phyloP scores from a whole-genome alignment of 2,888 invertebrate genomes.

The Plagiodera versicolora region DNA sequence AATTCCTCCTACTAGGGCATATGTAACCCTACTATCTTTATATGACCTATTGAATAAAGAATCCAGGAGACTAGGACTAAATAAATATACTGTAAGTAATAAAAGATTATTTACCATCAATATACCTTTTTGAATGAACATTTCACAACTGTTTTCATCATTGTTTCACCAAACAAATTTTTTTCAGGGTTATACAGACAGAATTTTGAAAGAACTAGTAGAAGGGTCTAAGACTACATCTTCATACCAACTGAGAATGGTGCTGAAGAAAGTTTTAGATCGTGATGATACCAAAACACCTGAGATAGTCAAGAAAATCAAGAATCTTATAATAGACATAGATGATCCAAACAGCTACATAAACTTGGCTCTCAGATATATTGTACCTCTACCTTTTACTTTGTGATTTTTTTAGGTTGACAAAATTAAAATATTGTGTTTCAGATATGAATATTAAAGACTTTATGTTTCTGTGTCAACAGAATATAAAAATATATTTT shows the following conservation, averaged over 20 bases:
- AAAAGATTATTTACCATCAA: background rate
- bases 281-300: slow-evolving; percentile 62
- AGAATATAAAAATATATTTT: background rate
- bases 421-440: background rate
- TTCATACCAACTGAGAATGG: slow-evolving; percentile 60
- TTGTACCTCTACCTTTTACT: slow-evolving; percentile 59
- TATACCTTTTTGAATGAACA: background rate
- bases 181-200: slow-evolving; percentile 64
- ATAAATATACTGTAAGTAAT: slow-evolving; percentile 62
- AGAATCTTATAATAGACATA: slow-evolving; percentile 60
- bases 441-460: background rate
- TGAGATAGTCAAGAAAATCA: slow-evolving; percentile 62
- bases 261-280: slow-evolving; percentile 62
- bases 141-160: background rate
- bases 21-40: slow-evolving; percentile 62
- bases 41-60: slow-evolving; percentile 70
- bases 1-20: slow-evolving; percentile 61
- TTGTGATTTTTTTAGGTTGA: slow-evolving; percentile 17
- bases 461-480: background rate
- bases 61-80: slow-evolving; percentile 64
- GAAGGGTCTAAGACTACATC: slow-evolving; percentile 63
- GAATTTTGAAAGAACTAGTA: slow-evolving; percentile 59
- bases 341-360: slow-evolving; percentile 61
- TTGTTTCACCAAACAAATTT: too few species aligned
- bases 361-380: slow-evolving; percentile 60